Conservation (phyloP, 2,888 invertebrate genomes). For the Caenorhabditis uteleia region DNA sequence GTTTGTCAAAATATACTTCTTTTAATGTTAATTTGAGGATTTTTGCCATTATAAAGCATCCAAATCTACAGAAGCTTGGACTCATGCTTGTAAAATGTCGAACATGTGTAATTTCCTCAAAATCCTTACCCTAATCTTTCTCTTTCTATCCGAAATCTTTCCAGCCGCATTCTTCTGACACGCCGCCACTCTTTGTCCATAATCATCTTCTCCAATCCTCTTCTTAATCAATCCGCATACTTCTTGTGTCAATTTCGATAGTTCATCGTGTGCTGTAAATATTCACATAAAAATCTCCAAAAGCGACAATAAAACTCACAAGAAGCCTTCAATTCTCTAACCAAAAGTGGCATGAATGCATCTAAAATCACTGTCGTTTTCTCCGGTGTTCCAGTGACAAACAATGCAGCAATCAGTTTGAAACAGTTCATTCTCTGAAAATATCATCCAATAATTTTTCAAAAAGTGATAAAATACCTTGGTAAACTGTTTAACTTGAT, state of each 20-base stretch:
- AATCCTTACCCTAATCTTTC: constrained; percentile 39
- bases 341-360: constrained; percentile 51
- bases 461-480: constrained; percentile 30
- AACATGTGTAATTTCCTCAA: neutral
- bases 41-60: too few relatives aligned
- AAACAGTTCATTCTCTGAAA: constrained; percentile 60
- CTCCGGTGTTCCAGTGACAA: constrained; percentile 27
- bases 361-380: constrained; percentile 15
- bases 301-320: constrained; percentile 18
- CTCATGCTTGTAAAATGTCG: neutral
- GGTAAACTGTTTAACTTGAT: constrained; percentile 39
- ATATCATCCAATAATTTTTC: neutral
- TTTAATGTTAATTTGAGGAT: too few relatives aligned
- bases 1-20: too few relatives aligned
- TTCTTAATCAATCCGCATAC: constrained; percentile 55
- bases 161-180: constrained; percentile 40
- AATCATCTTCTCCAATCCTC: constrained; percentile 54
- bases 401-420: constrained; percentile 58
- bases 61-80: too few relatives aligned
- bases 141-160: constrained; percentile 45
- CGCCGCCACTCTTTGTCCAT: constrained; percentile 37
- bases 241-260: constrained; percentile 54
- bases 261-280: constrained; percentile 55
- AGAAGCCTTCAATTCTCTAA: constrained; percentile 53
- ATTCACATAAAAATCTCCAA: neutral